Base-by-base conservation (phyloP, 1,140 invertebrate genomes). In the Whitmania pigra region DNA sequence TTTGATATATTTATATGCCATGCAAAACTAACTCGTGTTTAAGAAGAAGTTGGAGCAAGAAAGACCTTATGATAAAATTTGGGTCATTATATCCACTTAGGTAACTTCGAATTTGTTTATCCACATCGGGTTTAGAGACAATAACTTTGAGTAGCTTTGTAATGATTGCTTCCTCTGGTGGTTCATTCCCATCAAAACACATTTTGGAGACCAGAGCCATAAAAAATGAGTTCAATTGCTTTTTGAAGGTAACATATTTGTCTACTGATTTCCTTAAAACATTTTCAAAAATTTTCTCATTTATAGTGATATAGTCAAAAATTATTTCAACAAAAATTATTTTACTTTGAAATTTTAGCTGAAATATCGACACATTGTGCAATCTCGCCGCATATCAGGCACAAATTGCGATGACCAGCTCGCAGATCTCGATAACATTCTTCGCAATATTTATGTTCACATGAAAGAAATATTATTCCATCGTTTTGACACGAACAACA, bases 191-290 rank as follows among this genome's bases (percentile, higher is more conserved):
- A 49, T 71, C 73, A 75, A 80, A 80, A 69, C 78, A 79, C 13
- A 79, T 74, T 63, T 76, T 74, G 17, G 77, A 76, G 15, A 80
- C 78, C 15, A 80, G 75, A 7, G 77, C 76, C 76, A 79, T 79
- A 69, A 79, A 78, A 74, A 80, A 80, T 22, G 72, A 73, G 69
- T 79, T 79, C 73, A 75, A 78, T 13, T 73, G 69, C 60, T 75
- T 71, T 69, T 78, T 74, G 72, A 76, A 77, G 17, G 43, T 9
- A 36, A 69, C 60, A 53, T 72, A 72, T 40, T 57, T 36, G n/a
- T 69, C 18, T 22, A 49, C 67, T 31, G 25, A 40, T 27, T 73
- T 29, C 31, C 69, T 73, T 31, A 57, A 55, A 71, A 18, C 54
- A 36, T 36, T 36, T 36, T 36, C 31, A 36, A 71, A 72, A 25